Evolutionary conservation across 2,888 invertebrate genomes (phyloP), one percentile per base, ranked within the genome.

Genomic region (Arge pagana): DNA sequence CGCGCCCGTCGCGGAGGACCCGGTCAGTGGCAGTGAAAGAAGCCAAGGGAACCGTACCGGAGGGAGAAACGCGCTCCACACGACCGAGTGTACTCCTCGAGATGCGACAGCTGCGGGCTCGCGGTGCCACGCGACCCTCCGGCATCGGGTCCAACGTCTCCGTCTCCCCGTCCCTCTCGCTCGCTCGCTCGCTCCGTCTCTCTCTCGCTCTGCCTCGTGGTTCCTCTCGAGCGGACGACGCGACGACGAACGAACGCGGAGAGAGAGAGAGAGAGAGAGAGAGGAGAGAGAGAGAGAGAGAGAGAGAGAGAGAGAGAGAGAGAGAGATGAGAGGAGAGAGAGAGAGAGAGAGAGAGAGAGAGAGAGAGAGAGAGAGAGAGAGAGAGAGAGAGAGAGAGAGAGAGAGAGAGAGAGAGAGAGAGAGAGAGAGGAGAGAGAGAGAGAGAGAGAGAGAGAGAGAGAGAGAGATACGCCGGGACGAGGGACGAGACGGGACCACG

Each of bases 261-360:
- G 43, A 23, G 42, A 39, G 43, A 52, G 28, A 50, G 35, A 35
- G 43, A 45, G 33, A 45, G 37, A 51, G 16, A 23, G 39, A 50
- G 16, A 7, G 48, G 41, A 24, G 19, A 15, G 40, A 54, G 30
- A 52, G 54, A 45, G 43, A 40, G 42, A 50, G 37, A 15, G 35
- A 19, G 41, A 52, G 53, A 58, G 41, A 43, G 52, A 54, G 53
- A 53, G 54, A 45, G 52, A 54, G 55, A 37, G 52, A 40, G 15
- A 15, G 53, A 37, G n/a, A 30, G 39, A 50, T 15, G 18, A 35
- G 2, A 35, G 11, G 48, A 28, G 26, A 15, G 49, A 26, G 43
- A 2, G 11, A 2, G 13, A n/a, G 21, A 7, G 16, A 18, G 36
- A 21, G 21, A 19, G 16, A 4, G 48, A 8, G 28, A 26, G 28